Evolutionary conservation across 2,797 vertebrate species (phyloP), one percentile per base, ranked within the genome.

Genomic region (Alauda arvensis): DNA sequence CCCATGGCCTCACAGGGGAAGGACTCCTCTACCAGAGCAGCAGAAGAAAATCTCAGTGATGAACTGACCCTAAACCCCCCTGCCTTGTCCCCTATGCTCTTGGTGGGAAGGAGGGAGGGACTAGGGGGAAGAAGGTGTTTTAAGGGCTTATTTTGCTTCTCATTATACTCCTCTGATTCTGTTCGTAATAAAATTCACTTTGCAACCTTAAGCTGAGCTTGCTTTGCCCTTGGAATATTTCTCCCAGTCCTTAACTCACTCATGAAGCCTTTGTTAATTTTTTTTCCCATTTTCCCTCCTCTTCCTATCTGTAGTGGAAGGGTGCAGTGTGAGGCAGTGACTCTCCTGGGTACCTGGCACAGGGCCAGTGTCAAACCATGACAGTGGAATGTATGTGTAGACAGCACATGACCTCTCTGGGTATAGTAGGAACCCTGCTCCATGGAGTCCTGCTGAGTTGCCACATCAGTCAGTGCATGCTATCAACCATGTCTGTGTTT

Each of bases 311-410:
- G 49, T 33, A 18, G 37, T 2, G 4, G 33, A 14, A 4, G 14
- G 4, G 21, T 14, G 53, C 6, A 40, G 8, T 12, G 15, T 14
- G 49, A 26, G 23, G 1, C 1, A 52, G 9, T 0, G 7, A 26
- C 18, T 16, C 29, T 42, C 1, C 3, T 25, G 37, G 29, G 23
- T 42, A 23, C 37, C 48, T 69, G 37, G 9, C 3, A 0, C 14
- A 11, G 37, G 37, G 28, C 49, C 23, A 42, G 13, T 42, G 39
- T 33, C 29, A 40, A 68, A 40, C 29, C 23, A n/a, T 1, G 3
- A 12, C 31, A 52, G 26, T 21, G 29, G 20, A n/a, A 77, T 60
- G 13, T 26, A 8, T 10, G 3, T 26, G 8, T 34, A 33, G 43
- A 12, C 18, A 46, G 5, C 28, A 16, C 8, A 10, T 4, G 33